phyloP scores from a whole-genome alignment of 2,888 invertebrate genomes.

The Folsomia manolachei region DNA sequence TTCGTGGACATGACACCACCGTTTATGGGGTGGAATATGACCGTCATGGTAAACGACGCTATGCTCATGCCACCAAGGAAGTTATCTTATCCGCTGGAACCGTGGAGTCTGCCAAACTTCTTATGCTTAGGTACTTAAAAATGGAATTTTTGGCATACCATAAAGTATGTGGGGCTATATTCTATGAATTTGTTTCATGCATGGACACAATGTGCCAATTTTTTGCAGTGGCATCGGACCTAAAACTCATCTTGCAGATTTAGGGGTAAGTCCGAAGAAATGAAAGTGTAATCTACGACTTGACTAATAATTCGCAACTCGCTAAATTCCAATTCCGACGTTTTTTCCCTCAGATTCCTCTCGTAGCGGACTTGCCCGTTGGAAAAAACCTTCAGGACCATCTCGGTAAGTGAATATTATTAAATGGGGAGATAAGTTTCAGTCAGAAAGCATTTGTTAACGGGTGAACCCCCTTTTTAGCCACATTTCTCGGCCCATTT shows the following conservation, averaged over 20 bases:
- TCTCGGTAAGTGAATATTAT: too few species aligned
- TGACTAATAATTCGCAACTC: too few species aligned
- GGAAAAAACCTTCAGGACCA: slow-evolving; percentile 30
- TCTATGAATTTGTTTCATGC: too few species aligned
- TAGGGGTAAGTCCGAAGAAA: slow-evolving; percentile 33
- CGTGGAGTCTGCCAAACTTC: slow-evolving; percentile 34
- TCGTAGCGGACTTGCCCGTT: slow-evolving; percentile 25
- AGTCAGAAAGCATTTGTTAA: background rate
- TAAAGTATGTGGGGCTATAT: too few species aligned
- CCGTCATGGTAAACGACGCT: slow-evolving; percentile 31
- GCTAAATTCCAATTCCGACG: too few species aligned
- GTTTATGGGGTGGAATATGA: slow-evolving; percentile 42
- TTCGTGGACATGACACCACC: slow-evolving; percentile 37
- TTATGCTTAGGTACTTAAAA: slow-evolving; percentile 38
- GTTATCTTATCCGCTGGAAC: slow-evolving; percentile 34
- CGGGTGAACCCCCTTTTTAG: too few species aligned
- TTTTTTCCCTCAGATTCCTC: slow-evolving; percentile 20
- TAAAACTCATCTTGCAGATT: slow-evolving; percentile 30
- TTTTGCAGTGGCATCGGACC: slow-evolving; percentile 38
- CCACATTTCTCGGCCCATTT: slow-evolving; percentile 37
- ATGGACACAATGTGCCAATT: too few species aligned
- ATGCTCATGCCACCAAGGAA: slow-evolving; percentile 42
- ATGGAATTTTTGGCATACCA: too few species aligned
- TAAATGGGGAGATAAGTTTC: too few species aligned
- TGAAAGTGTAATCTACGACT: too few species aligned